Evolutionary conservation across 2,113 vertebrate genomes (phyloP).

Genomic region (Microtus montanus): DNA sequence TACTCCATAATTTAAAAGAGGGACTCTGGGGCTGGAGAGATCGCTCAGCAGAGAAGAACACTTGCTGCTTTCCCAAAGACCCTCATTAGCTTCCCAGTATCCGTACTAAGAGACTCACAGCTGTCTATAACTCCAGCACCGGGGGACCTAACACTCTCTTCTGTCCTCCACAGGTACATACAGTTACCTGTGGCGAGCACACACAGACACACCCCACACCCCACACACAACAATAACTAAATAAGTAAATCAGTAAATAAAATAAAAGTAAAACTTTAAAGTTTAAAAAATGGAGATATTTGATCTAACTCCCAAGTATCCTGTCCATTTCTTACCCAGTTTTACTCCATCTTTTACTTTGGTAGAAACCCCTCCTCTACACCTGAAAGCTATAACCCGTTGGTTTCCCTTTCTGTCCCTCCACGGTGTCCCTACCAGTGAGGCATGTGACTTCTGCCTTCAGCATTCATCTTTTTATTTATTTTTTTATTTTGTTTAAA

Average conservation of each 20-base stretch:
- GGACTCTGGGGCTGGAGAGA: neutral
- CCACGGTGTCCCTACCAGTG: neutral
- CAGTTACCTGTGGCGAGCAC: neutral
- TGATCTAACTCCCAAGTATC: neutral
- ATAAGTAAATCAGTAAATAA: too few relatives aligned
- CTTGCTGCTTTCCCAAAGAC: too few relatives aligned
- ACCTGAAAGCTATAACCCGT: neutral
- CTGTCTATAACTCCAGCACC: neutral
- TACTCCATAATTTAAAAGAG: neutral
- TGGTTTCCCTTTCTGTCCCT: neutral
- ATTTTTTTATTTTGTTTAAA: too few relatives aligned
- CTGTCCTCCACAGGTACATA: neutral
- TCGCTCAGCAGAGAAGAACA: neutral
- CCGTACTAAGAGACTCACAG: neutral
- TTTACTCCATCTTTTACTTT: neutral
- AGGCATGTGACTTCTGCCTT: neutral
- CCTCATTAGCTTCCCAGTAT: neutral
- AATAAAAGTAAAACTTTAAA: neutral
- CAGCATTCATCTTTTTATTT: rapidly evolving
- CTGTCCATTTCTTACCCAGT: neutral
- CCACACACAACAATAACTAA: neutral
- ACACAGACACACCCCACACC: neutral
- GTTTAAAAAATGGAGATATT: neutral
- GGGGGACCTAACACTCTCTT: neutral
- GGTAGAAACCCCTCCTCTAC: neutral